Evolutionary conservation across 1,140 invertebrate genomes (phyloP).

Genomic region (Cecropterus lyciades): DNA sequence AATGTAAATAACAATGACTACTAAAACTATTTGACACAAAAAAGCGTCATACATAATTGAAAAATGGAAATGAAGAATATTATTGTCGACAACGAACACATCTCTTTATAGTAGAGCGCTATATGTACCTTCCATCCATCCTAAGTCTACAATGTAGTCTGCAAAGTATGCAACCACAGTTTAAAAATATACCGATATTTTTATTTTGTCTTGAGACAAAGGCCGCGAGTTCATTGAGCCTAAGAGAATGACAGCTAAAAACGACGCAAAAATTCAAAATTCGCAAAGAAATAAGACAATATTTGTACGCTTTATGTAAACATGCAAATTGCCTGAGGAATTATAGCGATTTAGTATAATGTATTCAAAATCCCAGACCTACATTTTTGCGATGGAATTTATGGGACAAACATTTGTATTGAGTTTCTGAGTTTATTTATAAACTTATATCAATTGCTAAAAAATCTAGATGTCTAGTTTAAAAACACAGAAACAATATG

Average conservation of each 20-base stretch:
- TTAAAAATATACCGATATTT: slow-evolving; percentile 11
- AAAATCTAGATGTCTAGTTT: too few relatives aligned
- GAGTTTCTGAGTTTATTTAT: not conserved
- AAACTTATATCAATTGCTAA: not conserved
- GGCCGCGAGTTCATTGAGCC: slow-evolving; percentile 8
- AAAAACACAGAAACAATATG: too few relatives aligned
- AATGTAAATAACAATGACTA: too few relatives aligned
- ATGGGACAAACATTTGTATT: not conserved
- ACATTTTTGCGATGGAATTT: slow-evolving; percentile 6
- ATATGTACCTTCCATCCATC: not conserved
- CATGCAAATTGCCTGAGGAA: not conserved
- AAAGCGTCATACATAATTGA: too few relatives aligned
- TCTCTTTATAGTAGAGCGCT: not conserved
- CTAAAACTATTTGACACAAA: too few relatives aligned
- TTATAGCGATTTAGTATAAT: not conserved
- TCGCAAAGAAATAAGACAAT: not conserved
- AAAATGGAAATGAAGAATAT: too few relatives aligned
- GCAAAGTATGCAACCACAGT: not conserved
- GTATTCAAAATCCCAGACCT: not conserved
- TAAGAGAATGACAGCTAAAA: not conserved
- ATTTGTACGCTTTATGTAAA: slow-evolving; percentile 5
- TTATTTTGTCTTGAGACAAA: slow-evolving; percentile 1
- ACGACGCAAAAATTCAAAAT: not conserved
- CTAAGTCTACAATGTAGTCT: not conserved
- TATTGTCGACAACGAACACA: too few relatives aligned